Base-by-base conservation (phyloP, 2,888 invertebrate genomes). In the Lingula anatina region DNA sequence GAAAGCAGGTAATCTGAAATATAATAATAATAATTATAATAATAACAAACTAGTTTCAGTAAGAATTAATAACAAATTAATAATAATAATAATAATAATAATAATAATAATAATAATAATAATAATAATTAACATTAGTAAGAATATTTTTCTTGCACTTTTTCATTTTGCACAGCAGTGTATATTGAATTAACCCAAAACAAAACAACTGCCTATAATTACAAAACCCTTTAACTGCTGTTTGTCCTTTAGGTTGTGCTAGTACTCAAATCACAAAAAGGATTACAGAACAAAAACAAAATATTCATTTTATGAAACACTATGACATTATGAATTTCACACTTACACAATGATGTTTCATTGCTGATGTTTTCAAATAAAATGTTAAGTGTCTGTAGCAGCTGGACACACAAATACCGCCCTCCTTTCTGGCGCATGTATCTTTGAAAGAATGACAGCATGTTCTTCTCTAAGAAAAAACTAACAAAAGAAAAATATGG, bases 291-390 rank as follows among this genome's bases (percentile, higher is more conserved):
- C n/a, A n/a, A n/a, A n/a, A n/a, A n/a, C n/a, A n/a, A n/a, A n/a
- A n/a, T n/a, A n/a, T n/a, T n/a, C n/a, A n/a, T n/a, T n/a, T n/a
- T n/a, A n/a, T n/a, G n/a, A n/a, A n/a, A n/a, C n/a, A n/a, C n/a
- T n/a, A n/a, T n/a, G n/a, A n/a, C n/a, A n/a, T n/a, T n/a, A n/a
- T n/a, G n/a, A n/a, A n/a, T n/a, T n/a, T 15, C 31, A 38, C 56
- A 86, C 93, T 88, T 83, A 99, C 99, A 99, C 52, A 99, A 80
- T 45, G 96, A 97, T 25, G 99, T 99, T 80, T 99, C 96, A 81
- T 99, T 95, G 59, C 95, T 83, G 65, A 99, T 99, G 77, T 99
- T 99, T 79, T 99, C 99, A 83, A 99, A 99, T 47, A 99, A 80
- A 70, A 99, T 99, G 78, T 99, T 99, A 26, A 99, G 82, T 2